phyloP scores from a whole-genome alignment of 2,888 invertebrate genomes.

The Scotopteryx bipunctaria region DNA sequence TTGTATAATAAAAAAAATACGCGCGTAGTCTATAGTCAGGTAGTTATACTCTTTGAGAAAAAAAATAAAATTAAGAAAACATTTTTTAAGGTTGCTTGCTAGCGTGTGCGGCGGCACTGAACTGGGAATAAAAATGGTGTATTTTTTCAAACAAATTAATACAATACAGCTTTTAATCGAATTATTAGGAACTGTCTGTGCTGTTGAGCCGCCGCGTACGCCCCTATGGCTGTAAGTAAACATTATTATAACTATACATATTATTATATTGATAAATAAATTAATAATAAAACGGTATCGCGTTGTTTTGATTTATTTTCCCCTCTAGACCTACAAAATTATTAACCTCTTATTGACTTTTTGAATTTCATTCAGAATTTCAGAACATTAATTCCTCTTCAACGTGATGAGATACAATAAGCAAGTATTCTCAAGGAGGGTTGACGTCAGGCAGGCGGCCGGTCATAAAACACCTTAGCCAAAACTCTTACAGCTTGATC shows the following conservation, averaged over 20 bases:
- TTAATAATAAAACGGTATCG: constrained; percentile 77
- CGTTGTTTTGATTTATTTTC: constrained; percentile 45
- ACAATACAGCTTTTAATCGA: constrained; percentile 41
- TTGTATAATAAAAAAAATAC: constrained; percentile 58
- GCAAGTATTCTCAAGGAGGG: too few species aligned
- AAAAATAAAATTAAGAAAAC: constrained; percentile 56
- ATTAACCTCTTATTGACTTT: too few species aligned
- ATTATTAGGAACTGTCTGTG: constrained; percentile 22
- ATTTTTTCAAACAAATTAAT: constrained; percentile 48
- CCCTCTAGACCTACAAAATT: too few species aligned
- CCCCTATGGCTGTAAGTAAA: constrained; percentile 79
- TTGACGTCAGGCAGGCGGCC: too few species aligned
- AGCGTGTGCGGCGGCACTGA: constrained; percentile 42
- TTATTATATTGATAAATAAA: constrained; percentile 83
- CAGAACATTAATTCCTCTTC: too few species aligned
- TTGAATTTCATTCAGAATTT: too few species aligned
- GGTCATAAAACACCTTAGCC: too few species aligned
- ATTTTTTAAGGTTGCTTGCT: constrained; percentile 65
- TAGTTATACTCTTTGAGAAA: constrained; percentile 47
- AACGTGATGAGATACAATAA: too few species aligned
- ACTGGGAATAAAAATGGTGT: constrained; percentile 44
- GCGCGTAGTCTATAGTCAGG: constrained; percentile 49
- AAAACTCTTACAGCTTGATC: too few species aligned
- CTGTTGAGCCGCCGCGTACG: constrained; percentile 42
- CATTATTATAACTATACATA: constrained; percentile 75